Base-by-base conservation (phyloP, 2,888 invertebrate species). In the Nyleta sp. region DNA sequence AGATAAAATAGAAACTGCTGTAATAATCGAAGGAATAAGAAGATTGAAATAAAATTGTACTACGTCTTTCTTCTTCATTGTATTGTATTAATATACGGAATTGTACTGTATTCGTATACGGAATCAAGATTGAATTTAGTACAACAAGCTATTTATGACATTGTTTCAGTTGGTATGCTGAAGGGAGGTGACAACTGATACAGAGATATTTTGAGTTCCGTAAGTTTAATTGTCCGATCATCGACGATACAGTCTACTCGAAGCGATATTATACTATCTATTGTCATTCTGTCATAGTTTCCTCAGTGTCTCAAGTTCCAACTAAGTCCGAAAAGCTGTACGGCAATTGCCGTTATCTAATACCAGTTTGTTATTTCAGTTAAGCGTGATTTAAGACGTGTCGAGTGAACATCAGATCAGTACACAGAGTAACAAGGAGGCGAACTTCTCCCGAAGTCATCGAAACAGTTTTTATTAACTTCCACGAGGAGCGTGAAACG, bases 261-360 rank as follows among this genome's bases (percentile, higher is more conserved):
- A 22, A 42, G 65, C 44, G 53, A 53, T 53, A 28, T 28, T 10
- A 42, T 18, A 65, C 33, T 22, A 52, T 65, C 28, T 42, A 42
- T 65, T 53, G 52, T 53, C 52, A 42, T 53, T 42, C 33, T 33
- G 31, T 65, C 44, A 65, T 13, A 65, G 42, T 53, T 53, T 24
- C 33, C 13, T 10, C 18, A 44, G 31, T 44, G 33, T 53, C 44
- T 65, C 31, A 67, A 67, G 55, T 55, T 55, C 55, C 6, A 65
- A 40, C 28, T 52, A 40, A 64, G 38, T 50, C 50, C 17, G 64
- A 22, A 52, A 53, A 42, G 53, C 53, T 50, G 53, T 57, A 48
- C 35, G 33, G n/a, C 48, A 38, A 59, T 68, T 57, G 28, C 59
- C 33, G 20, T 48, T 59, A 70, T 50, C 50, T 70, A 50, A 59